Evolutionary conservation across 1,140 invertebrate genomes (phyloP).

Genomic region (Meloidogyne exigua): DNA sequence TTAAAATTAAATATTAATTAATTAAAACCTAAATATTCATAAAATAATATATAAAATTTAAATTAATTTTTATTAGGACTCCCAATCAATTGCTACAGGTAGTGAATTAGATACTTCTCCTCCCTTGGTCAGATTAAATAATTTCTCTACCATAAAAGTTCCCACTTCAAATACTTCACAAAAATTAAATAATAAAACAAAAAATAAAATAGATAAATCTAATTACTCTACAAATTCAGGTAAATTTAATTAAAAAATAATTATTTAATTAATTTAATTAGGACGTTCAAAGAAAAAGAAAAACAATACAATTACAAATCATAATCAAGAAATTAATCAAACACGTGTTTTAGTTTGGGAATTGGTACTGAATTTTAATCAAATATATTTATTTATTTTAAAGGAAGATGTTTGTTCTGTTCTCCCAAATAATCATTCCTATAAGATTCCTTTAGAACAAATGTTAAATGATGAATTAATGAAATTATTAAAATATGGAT

Average conservation of each 20-base stretch:
- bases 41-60: not conserved
- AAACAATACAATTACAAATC: not conserved
- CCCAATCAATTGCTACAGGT: not conserved
- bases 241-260: not conserved
- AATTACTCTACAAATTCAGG: no score
- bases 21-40: not conserved
- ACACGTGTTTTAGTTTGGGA: slow-evolving; percentile 25
- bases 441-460: not conserved
- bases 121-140: not conserved
- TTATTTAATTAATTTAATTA: not conserved
- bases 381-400: not conserved
- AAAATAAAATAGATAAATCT: no score
- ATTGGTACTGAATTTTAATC: slow-evolving; percentile 2
- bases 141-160: not conserved
- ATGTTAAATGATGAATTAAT: slow-evolving; percentile 1
- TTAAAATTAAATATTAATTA: not conserved
- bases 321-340: slow-evolving; percentile 10
- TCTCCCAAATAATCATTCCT: not conserved
- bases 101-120: not conserved
- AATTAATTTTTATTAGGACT: not conserved
- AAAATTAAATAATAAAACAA: no score
- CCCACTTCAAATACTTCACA: not conserved
- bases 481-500: slow-evolving; percentile 6
- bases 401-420: slow-evolving; percentile 24
- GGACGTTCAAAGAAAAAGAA: slow-evolving; percentile 1